Evolutionary conservation across 2,888 invertebrate genomes (phyloP).

Genomic region (Monoplex corrugatus): DNA sequence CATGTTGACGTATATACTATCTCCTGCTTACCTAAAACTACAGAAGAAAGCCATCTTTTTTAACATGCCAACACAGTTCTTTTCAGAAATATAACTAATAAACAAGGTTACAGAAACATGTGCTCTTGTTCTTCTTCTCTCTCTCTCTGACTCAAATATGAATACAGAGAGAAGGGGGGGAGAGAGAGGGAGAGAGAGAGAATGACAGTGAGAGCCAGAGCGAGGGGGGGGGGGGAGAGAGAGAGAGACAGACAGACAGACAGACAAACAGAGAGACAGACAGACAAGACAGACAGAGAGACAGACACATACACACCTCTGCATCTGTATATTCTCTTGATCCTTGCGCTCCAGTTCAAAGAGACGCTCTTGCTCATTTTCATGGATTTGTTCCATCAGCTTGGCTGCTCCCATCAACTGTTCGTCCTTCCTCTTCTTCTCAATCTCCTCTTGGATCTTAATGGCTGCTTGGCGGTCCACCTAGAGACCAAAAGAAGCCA

Average conservation of each 20-base stretch:
- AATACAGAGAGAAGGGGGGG: too few relatives aligned
- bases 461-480: constrained; percentile 80
- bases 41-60: too few relatives aligned
- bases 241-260: not conserved
- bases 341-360: constrained; percentile 81
- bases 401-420: constrained; percentile 78
- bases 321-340: constrained; percentile 80
- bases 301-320: constrained; percentile 62
- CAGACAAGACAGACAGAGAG: not conserved
- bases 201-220: too few relatives aligned
- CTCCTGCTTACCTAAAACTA: too few relatives aligned
- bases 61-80: too few relatives aligned
- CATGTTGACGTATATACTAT: too few relatives aligned
- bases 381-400: constrained; percentile 80
- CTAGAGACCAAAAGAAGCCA: constrained; percentile 45
- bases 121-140: too few relatives aligned
- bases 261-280: not conserved
- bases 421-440: constrained; percentile 78
- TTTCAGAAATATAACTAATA: too few relatives aligned
- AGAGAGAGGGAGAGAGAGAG: too few relatives aligned
- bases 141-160: not conserved
- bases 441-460: constrained; percentile 80
- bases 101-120: too few relatives aligned
- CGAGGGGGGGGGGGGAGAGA: too few relatives aligned
- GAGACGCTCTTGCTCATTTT: constrained; percentile 77